Base-by-base conservation (phyloP, 2,113 vertebrate species). In the Clupea harengus region DNA sequence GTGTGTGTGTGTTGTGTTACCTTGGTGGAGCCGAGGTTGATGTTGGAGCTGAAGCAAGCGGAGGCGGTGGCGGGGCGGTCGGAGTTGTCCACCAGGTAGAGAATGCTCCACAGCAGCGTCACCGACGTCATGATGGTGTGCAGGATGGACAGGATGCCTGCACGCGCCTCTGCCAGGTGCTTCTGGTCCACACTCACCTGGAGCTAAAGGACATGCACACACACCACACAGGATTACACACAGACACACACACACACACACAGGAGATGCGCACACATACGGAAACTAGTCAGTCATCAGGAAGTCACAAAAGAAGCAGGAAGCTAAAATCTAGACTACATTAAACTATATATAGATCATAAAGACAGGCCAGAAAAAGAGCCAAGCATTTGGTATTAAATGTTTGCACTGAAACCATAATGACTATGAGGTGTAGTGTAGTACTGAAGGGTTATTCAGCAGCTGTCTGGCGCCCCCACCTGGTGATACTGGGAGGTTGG, bases 41-140 rank as follows among this genome's bases (percentile, higher is more conserved):
- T 97, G 47, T 97, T 99, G 89, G 98, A 98, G 15, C 96, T 94
- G 17, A 96, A 96, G 2, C 96, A 95, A 86, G 97, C 97, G n/a
- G 96, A 96, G 22, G 96, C 96, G 80, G 93, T 89, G 44, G 93
- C 45, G 50, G 96, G 96, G n/a, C n/a, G n/a, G 89, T 99, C 98
- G 0, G 98, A 96, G 91, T 91, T 96, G 91, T 99, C 98, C 3
- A 96, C 97, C 89, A 97, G 96, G 85, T 97, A 96, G 78, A 99
- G 95, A 47, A 99, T 92, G 81, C 97, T 98, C 98, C 98, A 99
- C 44, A 99, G 95, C 87, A 98, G 90, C 0, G 98, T 99, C 91
- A 99, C 98, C 0, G 98, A 99, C 2, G 98, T 97, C 97, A 99
- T 97, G 90, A 99, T 99, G 93, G 98, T 97, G 89, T 98, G 97